Conservation (phyloP, 2,888 invertebrate species). For the Amitus sp. region DNA sequence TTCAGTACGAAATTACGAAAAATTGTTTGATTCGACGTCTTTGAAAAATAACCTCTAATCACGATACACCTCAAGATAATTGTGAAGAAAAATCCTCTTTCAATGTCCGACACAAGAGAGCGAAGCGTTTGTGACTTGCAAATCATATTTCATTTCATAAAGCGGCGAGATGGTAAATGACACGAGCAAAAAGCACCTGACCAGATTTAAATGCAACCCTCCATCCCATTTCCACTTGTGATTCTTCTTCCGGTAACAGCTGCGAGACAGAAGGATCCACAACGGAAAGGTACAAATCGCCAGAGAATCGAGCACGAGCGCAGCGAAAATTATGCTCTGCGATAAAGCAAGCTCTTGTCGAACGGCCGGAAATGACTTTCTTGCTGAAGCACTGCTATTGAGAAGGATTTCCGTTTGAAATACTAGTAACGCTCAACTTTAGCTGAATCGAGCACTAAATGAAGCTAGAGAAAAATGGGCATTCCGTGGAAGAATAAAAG, state of each 20-base stretch:
- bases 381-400: constrained; percentile 5
- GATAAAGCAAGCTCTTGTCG: constrained; percentile 38
- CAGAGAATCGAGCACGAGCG: constrained; percentile 10
- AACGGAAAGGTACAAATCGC: constrained; percentile 14
- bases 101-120: neutral
- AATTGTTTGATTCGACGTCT: too few species aligned
- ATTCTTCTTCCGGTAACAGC: constrained; percentile 40
- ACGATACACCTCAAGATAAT: too few species aligned
- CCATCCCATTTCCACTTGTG: constrained; percentile 7
- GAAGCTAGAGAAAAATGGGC: too few species aligned
- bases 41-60: too few species aligned
- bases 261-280: constrained; percentile 40
- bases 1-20: too few species aligned
- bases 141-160: neutral
- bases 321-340: constrained; percentile 13
- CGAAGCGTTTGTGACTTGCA: constrained; percentile 6
- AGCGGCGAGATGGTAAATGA: constrained; percentile 1
- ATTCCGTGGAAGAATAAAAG: too few species aligned
- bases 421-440: too few species aligned
- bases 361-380: constrained; percentile 21
- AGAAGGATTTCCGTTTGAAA: too few species aligned
- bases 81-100: too few species aligned
- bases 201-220: constrained; percentile 9
- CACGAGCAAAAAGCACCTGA: constrained; percentile 5
- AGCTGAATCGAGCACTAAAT: too few species aligned